Conservation (phyloP, 2,797 vertebrate genomes). For the Micrastur ruficollis region DNA sequence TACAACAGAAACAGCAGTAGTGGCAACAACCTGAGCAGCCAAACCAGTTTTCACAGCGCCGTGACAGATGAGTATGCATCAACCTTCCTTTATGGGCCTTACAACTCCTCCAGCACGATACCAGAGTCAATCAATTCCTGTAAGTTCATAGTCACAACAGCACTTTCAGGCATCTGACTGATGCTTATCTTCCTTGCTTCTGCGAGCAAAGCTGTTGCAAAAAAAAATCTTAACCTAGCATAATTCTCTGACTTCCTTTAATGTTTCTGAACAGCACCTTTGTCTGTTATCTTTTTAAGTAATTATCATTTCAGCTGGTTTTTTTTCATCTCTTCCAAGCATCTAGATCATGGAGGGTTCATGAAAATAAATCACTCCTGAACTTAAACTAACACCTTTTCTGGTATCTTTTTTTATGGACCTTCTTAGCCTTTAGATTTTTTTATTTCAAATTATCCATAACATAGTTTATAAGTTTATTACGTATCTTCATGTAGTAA, state of each 20-base stretch:
- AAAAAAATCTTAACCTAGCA: not conserved
- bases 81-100: conserved; percentile 75
- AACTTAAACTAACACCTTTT: not conserved
- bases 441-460: not conserved
- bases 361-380: not conserved
- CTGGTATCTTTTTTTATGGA: not conserved
- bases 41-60: conserved; percentile 38
- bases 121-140: conserved; percentile 91
- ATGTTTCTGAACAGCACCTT: conserved; percentile 2
- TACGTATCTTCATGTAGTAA: not conserved
- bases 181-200: conserved; percentile 30
- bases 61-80: conserved; percentile 74
- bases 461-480: not conserved
- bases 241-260: conserved; percentile 13
- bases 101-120: conserved; percentile 81
- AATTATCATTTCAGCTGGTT: conserved; percentile 28
- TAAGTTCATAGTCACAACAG: conserved; percentile 82
- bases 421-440: not conserved
- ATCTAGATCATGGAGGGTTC: not conserved
- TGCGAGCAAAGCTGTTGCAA: conserved; percentile 27
- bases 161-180: conserved; percentile 31
- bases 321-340: not conserved
- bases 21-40: conserved; percentile 63
- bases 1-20: conserved; percentile 72
- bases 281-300: conserved; percentile 32